Conservation (phyloP, 1,140 invertebrate species). For the Leptopilina boulardi region DNA sequence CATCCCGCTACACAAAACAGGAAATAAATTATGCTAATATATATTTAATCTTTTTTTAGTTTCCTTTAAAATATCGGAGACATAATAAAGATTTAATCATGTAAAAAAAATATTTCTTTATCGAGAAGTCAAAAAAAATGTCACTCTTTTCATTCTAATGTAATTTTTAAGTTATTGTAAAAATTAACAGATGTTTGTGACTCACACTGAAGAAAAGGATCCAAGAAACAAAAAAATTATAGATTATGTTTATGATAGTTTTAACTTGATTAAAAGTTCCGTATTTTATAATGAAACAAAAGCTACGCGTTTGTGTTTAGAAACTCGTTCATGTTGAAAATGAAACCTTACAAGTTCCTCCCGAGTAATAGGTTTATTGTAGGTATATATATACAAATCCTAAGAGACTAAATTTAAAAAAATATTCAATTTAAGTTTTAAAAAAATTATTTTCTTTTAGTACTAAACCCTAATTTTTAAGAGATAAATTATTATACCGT, state of each 20-base stretch:
- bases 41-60: too few relatives aligned
- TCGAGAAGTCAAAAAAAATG: too few relatives aligned
- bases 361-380: conserved; percentile 22
- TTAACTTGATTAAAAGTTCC: too few relatives aligned
- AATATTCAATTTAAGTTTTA: neutral
- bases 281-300: too few relatives aligned
- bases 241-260: too few relatives aligned
- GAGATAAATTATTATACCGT: too few relatives aligned
- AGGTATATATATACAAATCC: neutral
- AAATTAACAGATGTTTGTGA: too few relatives aligned
- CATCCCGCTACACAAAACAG: conserved; percentile 30
- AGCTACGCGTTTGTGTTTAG: neutral
- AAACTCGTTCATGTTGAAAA: conserved; percentile 10
- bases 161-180: too few relatives aligned
- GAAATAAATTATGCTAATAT: conserved; percentile 13
- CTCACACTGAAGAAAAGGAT: too few relatives aligned
- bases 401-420: neutral
- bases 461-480: neutral
- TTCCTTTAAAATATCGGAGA: neutral
- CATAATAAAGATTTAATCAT: neutral
- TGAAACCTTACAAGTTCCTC: neutral
- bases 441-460: neutral
- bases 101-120: too few relatives aligned
- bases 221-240: too few relatives aligned
- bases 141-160: too few relatives aligned